A percentile compares a stretch with the other conserved stretches of the same genome.
Conservation (phyloP, 2,888 invertebrate genomes). For the Cyclophora albipunctata region DNA sequence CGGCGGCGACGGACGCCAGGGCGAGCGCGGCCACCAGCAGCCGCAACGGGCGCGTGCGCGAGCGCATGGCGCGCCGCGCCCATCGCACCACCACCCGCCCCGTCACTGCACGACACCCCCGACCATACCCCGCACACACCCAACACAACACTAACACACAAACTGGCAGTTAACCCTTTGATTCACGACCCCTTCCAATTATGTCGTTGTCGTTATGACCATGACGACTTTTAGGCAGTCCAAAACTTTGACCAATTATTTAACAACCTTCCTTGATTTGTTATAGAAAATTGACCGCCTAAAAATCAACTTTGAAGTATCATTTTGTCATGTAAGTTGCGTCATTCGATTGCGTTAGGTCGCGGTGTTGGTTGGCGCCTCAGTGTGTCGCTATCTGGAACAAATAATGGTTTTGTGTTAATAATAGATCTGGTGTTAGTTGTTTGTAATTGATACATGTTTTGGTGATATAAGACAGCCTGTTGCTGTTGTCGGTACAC, state of each 20-base stretch:
- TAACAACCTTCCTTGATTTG: too few species aligned
- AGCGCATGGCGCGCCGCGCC: constrained; percentile 72
- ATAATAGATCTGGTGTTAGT: constrained; percentile 37
- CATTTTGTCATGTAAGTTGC: not conserved
- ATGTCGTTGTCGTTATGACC: too few species aligned
- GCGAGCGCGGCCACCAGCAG: constrained; percentile 73
- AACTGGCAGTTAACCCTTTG: constrained; percentile 1
- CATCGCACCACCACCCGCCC: constrained; percentile 70
- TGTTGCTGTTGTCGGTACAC: too few species aligned
- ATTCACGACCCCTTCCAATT: too few species aligned
- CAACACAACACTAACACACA: constrained; percentile 18
- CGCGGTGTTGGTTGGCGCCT: constrained; percentile 40
- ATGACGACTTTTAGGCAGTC: too few species aligned
- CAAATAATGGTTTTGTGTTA: constrained; percentile 51
- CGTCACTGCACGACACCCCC: constrained; percentile 63
- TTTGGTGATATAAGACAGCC: constrained; percentile 1
- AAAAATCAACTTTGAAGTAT: too few species aligned
- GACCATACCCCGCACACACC: constrained; percentile 44
- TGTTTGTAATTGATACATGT: constrained; percentile 31
- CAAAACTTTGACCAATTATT: too few species aligned
- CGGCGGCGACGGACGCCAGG: constrained; percentile 68
- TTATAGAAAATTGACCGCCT: too few species aligned
- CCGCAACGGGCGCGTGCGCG: constrained; percentile 71
- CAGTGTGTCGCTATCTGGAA: constrained; percentile 57
- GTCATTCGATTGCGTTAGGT: constrained; percentile 11